Percentiles rank a stretch among this genome's conserved stretches.
These are phyloP conservation scores for Aldabrachelys gigantea DNA, from an alignment of 2,113 vertebrate genomes.

Conservation along the genomic window DNA sequence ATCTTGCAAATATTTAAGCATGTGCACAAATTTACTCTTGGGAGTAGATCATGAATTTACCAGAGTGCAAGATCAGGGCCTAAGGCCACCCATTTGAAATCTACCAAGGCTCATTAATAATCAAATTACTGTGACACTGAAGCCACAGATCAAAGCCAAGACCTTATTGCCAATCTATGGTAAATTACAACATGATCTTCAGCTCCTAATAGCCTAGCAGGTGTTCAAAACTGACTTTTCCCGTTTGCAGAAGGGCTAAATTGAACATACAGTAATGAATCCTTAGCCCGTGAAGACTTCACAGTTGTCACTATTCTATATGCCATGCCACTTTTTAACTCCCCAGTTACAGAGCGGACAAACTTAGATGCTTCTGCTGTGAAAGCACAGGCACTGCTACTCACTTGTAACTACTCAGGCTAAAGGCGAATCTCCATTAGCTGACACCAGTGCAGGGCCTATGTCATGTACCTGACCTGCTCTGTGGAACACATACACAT, in stretches of 20 bases:
- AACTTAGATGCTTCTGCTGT: rapidly evolving
- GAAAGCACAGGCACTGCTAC: neutral
- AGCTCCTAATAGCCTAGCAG: too few relatives aligned
- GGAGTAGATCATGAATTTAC: neutral
- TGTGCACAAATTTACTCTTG: neutral
- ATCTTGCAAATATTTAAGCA: neutral
- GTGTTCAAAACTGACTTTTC: rapidly evolving
- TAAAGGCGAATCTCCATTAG: rapidly evolving
- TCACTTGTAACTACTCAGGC: neutral
- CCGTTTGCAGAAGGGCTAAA: neutral
- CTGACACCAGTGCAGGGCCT: rapidly evolving
- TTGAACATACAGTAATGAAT: neutral
- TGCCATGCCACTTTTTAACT: rapidly evolving
- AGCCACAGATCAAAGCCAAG: neutral
- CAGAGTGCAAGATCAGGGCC: neutral
- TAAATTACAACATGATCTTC: neutral
- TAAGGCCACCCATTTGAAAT: neutral
- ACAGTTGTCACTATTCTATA: neutral
- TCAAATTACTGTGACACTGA: neutral
- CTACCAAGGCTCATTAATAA: neutral
- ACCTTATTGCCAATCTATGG: neutral
- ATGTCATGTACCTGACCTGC: neutral
- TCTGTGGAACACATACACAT: neutral
- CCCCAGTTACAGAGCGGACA: rapidly evolving
- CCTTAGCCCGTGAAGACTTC: rapidly evolving